Evolutionary conservation across 2,888 invertebrate species (phyloP), one percentile per base, ranked within the genome.

Genomic region (Itoplectis maculator): DNA sequence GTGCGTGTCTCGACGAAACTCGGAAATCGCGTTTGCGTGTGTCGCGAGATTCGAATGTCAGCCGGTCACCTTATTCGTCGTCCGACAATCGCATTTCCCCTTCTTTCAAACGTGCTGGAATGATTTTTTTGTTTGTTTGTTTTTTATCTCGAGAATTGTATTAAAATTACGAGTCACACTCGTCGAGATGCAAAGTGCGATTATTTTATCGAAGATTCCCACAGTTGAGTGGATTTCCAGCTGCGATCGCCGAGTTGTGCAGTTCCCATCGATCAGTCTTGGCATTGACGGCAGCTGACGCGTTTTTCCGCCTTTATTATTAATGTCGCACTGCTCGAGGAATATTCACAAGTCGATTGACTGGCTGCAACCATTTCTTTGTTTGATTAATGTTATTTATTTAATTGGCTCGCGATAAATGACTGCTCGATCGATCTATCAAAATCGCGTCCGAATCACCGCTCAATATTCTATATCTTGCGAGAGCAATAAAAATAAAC

Each of bases 251-350:
- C n/a, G 13, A 66, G n/a, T 45, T 29, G 47, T 15, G 15, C 29
- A 11, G 15, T n/a, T 37, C 18, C 40, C 35, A 68, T 49, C 18
- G 68, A 68, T 35, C 68, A 18, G 5, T 49, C 15, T 68, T 37
- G 68, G 9, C 68, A 51, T 68, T 49, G 49, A 6, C 7, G 11
- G 1, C 18, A 15, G 18, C 29, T 49, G 29, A 29, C 15, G 15
- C 35, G 15, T 15, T 40, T 23, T 61, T 40, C 29, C 8, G 5
- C 4, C 11, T 51, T 4, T 11, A 49, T 68, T 68, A 51, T 68
- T 68, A 37, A 68, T n/a, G n/a, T 68, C 11, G 49, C 37, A 61
- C 37, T 35, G 15, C 15, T 18, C 15, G 8, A 15, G n/a, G n/a
- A 5, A 13, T 13, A 15, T 15, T 47, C 1, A 6, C 29, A n/a